Percentiles rank a stretch among this genome's conserved stretches.
phyloP scores from a whole-genome alignment of 2,113 vertebrate genomes.

The Corythornis madagascariensis region DNA sequence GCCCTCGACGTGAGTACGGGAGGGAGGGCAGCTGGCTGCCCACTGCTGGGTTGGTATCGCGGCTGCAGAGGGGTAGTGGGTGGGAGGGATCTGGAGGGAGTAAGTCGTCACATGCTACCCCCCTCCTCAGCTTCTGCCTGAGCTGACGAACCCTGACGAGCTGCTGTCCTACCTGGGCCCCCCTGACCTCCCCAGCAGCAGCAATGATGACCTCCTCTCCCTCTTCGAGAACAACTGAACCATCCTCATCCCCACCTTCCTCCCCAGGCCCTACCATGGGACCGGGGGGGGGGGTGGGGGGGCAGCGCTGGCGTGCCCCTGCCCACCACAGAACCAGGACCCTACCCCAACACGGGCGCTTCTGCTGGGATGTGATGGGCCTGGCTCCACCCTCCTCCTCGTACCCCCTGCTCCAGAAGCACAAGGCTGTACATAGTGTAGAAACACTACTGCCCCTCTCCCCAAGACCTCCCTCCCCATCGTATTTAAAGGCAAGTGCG shows the following conservation, averaged over 20 bases:
- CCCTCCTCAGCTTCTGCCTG: slow-evolving; percentile 87
- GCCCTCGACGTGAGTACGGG: slow-evolving; percentile 87
- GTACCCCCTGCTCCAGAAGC: slow-evolving; percentile 31
- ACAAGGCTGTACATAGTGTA: slow-evolving; percentile 73
- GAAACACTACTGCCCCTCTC: slow-evolving; percentile 35
- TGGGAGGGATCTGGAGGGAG: background rate
- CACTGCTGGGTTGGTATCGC: background rate
- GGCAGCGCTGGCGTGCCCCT: background rate
- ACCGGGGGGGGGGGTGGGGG: background rate
- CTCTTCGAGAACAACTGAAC: slow-evolving; percentile 96
- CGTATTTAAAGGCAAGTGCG: slow-evolving; percentile 45
- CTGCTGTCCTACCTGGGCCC: slow-evolving; percentile 94
- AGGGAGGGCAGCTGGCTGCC: background rate
- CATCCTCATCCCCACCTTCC: background rate
- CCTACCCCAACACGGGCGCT: background rate
- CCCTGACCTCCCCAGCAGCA: slow-evolving; percentile 91
- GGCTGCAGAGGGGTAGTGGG: background rate
- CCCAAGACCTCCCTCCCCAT: no score
- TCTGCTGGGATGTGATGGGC: background rate
- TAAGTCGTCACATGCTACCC: background rate
- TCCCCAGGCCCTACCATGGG: background rate
- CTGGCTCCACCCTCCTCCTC: background rate
- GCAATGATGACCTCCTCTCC: slow-evolving; percentile 92
- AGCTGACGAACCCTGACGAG: slow-evolving; percentile 94
- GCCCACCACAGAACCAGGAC: background rate